Evolutionary conservation across 2,888 invertebrate species (phyloP), one percentile per base, ranked within the genome.

Genomic region (Steromphala cineraria): DNA sequence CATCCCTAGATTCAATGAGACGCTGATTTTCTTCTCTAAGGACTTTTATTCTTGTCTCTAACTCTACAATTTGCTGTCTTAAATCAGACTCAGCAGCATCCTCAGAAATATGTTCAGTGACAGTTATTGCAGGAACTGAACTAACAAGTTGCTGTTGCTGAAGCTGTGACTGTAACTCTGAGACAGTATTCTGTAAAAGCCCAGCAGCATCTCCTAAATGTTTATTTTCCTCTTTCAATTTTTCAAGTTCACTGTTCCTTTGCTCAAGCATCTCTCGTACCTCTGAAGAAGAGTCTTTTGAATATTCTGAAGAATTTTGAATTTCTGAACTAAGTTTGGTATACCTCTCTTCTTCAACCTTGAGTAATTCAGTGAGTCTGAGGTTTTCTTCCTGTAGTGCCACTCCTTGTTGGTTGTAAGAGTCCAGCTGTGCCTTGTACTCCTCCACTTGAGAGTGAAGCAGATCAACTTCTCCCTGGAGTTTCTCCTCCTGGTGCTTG

Each of bases 401-500:
- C 28, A 71, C 71, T 19, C 71, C 71, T 40, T 71, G 71, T 71
- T 71, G 71, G 40, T 71, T 71, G 36, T 71, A 71, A 5, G 71
- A 10, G 19, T 86, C 84, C 5, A 86, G 21, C 13, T 86, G 82
- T 31, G 84, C 82, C 62, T 80, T 81, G 53, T 78, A 81, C 19
- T 78, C 74, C 71, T 81, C 76, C 53, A 79, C 67, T 36, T 81
- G 31, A 55, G 53, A 19, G 40, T 56, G 53, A 8, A 75, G 79
- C 10, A 74, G 75, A 4, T 80, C 81, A 13, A 83, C 77, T 46
- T 82, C 76, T 17, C 28, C 53, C 46, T 79, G 78, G 19, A 82
- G 77, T 31, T 24, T 28, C 5, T 82, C 71, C 40, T 82, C 71
- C 46, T 77, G 19, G 31, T 67, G 46, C 53, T 76, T 67, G 5